These are phyloP conservation scores for Lycophotia porphyrea DNA, from an alignment of 2,888 invertebrate species.

Conservation along the genomic window DNA sequence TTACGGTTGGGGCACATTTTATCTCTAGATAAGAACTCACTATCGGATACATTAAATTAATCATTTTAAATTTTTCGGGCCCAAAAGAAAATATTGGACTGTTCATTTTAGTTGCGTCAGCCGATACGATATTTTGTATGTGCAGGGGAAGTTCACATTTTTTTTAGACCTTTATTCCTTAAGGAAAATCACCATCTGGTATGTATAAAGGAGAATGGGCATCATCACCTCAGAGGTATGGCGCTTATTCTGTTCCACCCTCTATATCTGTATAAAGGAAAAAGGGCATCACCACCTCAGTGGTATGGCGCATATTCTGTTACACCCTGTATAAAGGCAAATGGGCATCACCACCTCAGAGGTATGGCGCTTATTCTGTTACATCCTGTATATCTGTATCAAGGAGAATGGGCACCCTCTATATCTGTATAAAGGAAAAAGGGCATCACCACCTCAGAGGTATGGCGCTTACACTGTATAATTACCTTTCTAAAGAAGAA, in stretches of 20 bases:
- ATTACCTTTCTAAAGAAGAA: too few relatives aligned
- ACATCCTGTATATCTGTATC: background rate
- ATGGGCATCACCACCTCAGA: background rate
- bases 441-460: background rate
- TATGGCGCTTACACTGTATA: background rate
- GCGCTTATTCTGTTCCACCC: background rate
- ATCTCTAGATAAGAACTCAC: background rate
- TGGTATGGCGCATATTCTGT: background rate
- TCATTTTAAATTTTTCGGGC: background rate
- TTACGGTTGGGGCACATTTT: background rate
- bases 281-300: background rate
- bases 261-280: background rate
- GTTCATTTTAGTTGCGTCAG: background rate
- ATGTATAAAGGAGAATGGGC: too few relatives aligned
- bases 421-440: background rate
- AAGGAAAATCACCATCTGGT: too few relatives aligned
- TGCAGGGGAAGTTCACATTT: background rate
- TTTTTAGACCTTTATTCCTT: background rate
- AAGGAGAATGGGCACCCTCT: too few relatives aligned
- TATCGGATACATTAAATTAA: too few relatives aligned
- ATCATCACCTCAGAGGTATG: too few relatives aligned
- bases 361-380: background rate
- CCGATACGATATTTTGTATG: background rate
- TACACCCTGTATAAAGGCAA: background rate
- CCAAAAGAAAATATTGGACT: background rate